Evolutionary conservation across 2,113 vertebrate species (phyloP).

Genomic region (Notechis scutatus): DNA sequence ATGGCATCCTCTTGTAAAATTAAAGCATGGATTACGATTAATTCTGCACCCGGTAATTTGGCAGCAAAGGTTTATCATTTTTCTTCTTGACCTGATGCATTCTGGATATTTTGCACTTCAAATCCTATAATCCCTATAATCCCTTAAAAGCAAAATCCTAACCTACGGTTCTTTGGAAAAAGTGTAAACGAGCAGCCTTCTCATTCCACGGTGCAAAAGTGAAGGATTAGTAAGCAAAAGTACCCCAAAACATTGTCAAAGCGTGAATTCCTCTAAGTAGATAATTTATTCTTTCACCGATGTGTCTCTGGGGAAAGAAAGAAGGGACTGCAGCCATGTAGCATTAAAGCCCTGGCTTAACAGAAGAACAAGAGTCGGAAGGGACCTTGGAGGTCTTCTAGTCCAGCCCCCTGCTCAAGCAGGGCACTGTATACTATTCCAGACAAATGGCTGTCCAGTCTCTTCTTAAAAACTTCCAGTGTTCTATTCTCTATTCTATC

Average conservation of each 20-base stretch:
- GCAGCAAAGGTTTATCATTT: background rate
- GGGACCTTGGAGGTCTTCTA: no score
- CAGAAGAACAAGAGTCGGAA: no score
- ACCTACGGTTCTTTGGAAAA: background rate
- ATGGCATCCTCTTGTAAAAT: background rate
- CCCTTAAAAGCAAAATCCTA: background rate
- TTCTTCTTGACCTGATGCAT: background rate
- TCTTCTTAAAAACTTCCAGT: no score
- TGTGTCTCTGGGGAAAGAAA: constrained; percentile 32
- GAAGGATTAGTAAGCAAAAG: background rate
- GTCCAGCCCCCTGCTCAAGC: no score
- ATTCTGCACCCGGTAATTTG: background rate
- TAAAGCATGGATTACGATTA: background rate
- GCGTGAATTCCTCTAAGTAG: background rate
- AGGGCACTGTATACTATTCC: no score
- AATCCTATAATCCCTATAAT: background rate
- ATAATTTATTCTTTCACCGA: constrained; percentile 37
- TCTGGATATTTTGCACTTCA: background rate
- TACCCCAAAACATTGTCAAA: background rate
- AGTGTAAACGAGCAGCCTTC: background rate
- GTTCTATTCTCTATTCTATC: no score
- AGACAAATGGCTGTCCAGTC: no score
- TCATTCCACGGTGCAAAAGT: background rate
- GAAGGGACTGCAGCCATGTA: constrained; percentile 34
- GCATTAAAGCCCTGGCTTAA: constrained; percentile 13